Evolutionary conservation across 2,888 invertebrate species (phyloP).

Genomic region (Camponotus fellah): DNA sequence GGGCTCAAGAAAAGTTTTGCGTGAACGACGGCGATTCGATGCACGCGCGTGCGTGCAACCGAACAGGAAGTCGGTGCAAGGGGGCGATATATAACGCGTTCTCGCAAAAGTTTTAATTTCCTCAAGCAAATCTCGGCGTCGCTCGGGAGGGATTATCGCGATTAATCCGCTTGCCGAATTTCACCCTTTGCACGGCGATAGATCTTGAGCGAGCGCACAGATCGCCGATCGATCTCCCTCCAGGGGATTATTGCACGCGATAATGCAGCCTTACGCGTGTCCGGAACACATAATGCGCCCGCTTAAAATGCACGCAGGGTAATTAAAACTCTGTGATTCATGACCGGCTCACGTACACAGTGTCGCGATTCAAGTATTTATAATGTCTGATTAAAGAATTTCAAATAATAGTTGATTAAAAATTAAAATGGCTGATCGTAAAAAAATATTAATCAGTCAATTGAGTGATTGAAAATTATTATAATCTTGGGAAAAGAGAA

Average conservation of each 20-base stretch:
- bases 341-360: not conserved
- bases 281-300: slow-evolving; percentile 31
- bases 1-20: slow-evolving; percentile 61
- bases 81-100: slow-evolving; percentile 42
- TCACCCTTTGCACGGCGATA: slow-evolving; percentile 36
- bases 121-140: slow-evolving; percentile 42
- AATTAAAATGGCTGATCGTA: not conserved
- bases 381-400: not conserved
- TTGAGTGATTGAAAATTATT: slow-evolving; percentile 1
- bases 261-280: slow-evolving; percentile 46
- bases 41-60: slow-evolving; percentile 60
- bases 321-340: slow-evolving; percentile 49
- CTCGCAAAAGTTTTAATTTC: slow-evolving; percentile 70
- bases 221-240: slow-evolving; percentile 41
- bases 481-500: not conserved
- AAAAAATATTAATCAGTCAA: not conserved
- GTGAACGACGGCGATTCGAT: slow-evolving; percentile 67
- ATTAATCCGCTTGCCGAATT: slow-evolving; percentile 51
- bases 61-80: slow-evolving; percentile 67
- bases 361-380: slow-evolving; percentile 11
- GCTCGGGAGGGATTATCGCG: slow-evolving; percentile 31
- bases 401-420: not conserved
- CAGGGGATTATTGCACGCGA: slow-evolving; percentile 46
- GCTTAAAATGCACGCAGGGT: slow-evolving; percentile 36
- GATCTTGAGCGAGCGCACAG: slow-evolving; percentile 24